phyloP scores from a whole-genome alignment of 2,113 vertebrate species.

The Ictalurus punctatus region DNA sequence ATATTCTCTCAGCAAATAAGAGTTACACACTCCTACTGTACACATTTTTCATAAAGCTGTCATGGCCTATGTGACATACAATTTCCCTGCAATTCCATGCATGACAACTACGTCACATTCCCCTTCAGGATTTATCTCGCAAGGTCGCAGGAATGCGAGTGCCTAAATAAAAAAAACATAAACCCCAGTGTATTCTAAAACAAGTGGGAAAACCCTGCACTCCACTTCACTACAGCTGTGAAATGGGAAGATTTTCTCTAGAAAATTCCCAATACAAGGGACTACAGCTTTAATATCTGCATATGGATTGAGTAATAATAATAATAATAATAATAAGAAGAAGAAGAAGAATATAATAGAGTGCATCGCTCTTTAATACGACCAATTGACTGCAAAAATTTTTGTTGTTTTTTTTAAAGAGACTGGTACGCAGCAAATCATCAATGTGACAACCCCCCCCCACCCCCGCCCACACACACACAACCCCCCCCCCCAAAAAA shows the following conservation, averaged over 20 bases:
- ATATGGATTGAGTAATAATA: not conserved
- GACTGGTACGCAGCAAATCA: not conserved
- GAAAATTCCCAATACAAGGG: not conserved
- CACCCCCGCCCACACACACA: too few relatives aligned
- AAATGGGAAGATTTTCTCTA: not conserved
- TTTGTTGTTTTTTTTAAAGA: not conserved
- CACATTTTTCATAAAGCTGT: conserved; percentile 6
- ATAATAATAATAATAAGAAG: too few relatives aligned
- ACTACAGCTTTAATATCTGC: not conserved
- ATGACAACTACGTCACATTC: not conserved
- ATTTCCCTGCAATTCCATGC: not conserved
- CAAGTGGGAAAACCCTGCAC: not conserved
- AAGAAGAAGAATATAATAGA: too few relatives aligned
- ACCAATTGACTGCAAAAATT: conserved; percentile 12
- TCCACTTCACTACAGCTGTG: not conserved
- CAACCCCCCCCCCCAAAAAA: not conserved
- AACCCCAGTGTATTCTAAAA: not conserved
- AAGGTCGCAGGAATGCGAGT: not conserved
- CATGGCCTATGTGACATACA: not conserved
- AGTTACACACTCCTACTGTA: not conserved
- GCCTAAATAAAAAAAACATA: not conserved
- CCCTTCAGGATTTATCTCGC: not conserved
- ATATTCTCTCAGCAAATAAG: not conserved
- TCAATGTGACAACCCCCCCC: too few relatives aligned
- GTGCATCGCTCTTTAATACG: conserved; percentile 1